Percentiles rank a stretch among this genome's conserved stretches.
phyloP scores from a whole-genome alignment of 2,113 vertebrate genomes.

The Montifringilla adamsi region DNA sequence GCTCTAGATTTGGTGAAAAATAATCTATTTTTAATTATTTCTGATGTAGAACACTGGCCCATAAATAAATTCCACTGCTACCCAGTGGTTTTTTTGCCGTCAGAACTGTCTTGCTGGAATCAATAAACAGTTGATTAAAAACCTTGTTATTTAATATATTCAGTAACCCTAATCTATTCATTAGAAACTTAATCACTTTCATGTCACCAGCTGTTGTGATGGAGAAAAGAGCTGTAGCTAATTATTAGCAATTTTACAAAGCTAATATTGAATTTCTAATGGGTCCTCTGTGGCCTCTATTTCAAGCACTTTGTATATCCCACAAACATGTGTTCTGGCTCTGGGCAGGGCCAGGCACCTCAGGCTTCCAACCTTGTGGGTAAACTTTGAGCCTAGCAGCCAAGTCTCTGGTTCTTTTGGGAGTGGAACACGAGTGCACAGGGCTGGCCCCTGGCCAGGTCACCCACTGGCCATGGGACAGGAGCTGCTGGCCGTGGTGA shows the following conservation, averaged over 20 bases:
- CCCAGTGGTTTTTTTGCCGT: conserved; percentile 29
- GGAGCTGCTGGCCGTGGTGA: neutral
- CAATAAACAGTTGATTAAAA: conserved; percentile 77
- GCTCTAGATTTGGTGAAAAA: conserved; percentile 62
- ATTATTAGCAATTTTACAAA: conserved; percentile 83
- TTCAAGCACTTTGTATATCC: conserved; percentile 67
- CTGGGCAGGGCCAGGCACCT: conserved; percentile 37
- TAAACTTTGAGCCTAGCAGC: conserved; percentile 50
- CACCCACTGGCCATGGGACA: neutral
- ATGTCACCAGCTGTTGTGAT: conserved; percentile 73
- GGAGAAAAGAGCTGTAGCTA: conserved; percentile 75
- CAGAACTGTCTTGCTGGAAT: conserved; percentile 71
- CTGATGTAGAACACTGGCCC: conserved; percentile 37
- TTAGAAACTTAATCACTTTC: conserved; percentile 78
- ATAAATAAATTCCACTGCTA: conserved; percentile 45
- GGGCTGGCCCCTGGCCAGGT: neutral
- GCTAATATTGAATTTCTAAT: conserved; percentile 81
- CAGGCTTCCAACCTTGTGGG: neutral
- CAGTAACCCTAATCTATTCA: conserved; percentile 73
- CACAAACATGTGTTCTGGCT: conserved; percentile 64
- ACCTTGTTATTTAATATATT: conserved; percentile 75
- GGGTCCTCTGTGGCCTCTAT: conserved; percentile 69
- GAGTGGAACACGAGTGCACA: neutral
- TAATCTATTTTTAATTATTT: conserved; percentile 72
- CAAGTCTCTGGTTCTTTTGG: conserved; percentile 2